These are phyloP conservation scores for Diogma glabrata DNA, from an alignment of 2,888 invertebrate genomes.

Conservation along the genomic window DNA sequence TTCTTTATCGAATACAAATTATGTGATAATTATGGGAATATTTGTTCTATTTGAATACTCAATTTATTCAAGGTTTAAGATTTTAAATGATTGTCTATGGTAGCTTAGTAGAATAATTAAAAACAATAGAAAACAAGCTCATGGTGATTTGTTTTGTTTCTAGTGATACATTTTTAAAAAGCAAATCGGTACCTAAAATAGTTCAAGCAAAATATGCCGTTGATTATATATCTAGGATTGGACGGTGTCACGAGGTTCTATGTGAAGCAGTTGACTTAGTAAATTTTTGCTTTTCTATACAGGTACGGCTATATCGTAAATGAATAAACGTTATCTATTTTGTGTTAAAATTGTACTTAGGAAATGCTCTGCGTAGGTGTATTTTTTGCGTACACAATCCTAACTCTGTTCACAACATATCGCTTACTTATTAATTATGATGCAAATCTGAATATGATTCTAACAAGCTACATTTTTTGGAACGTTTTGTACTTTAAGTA, in stretches of 20 bases:
- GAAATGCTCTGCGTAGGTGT: not conserved
- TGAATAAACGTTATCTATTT: not conserved
- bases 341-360: not conserved
- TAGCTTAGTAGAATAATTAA: too few relatives aligned
- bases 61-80: not conserved
- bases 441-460: not conserved
- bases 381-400: not conserved
- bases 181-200: not conserved
- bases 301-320: not conserved
- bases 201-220: not conserved
- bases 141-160: too few relatives aligned
- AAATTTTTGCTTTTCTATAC: slow-evolving; percentile 2
- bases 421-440: not conserved
- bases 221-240: not conserved
- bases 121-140: too few relatives aligned
- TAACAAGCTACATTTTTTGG: not conserved
- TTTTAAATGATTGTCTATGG: not conserved
- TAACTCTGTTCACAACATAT: slow-evolving; percentile 1
- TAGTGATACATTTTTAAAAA: not conserved
- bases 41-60: not conserved
- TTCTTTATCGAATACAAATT: not conserved
- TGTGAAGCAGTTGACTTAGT: slow-evolving; percentile 3
- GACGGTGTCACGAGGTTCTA: not conserved
- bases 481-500: not conserved
- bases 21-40: slow-evolving; percentile 1